Conservation (phyloP, 92 coral and sea anemone genomes). For the Micromussa lordhowensis region DNA sequence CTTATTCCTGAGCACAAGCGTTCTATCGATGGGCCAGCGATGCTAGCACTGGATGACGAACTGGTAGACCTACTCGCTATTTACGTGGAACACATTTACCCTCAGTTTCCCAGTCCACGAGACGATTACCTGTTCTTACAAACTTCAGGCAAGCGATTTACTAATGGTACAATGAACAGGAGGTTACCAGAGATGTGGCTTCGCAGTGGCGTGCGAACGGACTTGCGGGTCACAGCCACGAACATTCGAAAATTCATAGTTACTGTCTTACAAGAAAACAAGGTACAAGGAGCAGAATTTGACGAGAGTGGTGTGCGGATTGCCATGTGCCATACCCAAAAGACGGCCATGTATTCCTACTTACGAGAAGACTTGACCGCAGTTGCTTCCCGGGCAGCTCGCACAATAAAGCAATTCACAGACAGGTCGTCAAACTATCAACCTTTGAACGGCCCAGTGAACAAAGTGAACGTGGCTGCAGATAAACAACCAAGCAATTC, state of each 20-base stretch:
- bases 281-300: neutral
- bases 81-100: neutral
- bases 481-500: neutral
- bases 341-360: neutral
- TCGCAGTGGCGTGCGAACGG: neutral
- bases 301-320: neutral
- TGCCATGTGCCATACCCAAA: neutral
- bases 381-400: neutral
- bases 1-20: neutral
- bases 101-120: neutral
- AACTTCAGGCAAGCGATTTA: neutral
- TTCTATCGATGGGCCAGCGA: neutral
- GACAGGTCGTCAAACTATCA: neutral
- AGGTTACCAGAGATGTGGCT: neutral
- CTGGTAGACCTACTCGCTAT: neutral
- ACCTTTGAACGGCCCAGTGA: neutral
- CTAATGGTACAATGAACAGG: neutral
- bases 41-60: neutral
- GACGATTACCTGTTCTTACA: neutral
- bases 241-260: neutral
- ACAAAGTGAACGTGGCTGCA: neutral
- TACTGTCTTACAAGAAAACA: neutral
- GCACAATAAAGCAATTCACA: neutral
- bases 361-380: neutral
- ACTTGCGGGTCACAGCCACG: neutral